Evolutionary conservation across 2,113 vertebrate species (phyloP), one percentile per base, ranked within the genome.

Genomic region (Anser brachyrhynchus): DNA sequence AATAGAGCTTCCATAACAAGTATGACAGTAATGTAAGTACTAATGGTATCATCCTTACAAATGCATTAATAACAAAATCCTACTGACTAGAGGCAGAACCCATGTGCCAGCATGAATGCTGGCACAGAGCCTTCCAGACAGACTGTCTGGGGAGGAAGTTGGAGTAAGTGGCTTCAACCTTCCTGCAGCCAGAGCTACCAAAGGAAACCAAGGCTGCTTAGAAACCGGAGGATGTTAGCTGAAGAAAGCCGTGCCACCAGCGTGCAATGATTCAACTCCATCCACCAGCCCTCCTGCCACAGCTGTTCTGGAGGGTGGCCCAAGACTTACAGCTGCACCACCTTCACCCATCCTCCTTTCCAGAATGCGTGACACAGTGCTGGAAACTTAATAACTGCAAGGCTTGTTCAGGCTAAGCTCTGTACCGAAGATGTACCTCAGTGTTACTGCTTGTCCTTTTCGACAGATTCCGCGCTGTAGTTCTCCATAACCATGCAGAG

Each of bases 91-190:
- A 74, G 75, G 11, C 85, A 84, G 90, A 93, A n/a, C 76, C 86
- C 69, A 26, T 51, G 86, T 87, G 95, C 88, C 92, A 93, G 89
- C 89, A 62, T 0, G n/a, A 93, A 72, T 80, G 43, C 95, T 90
- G 88, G 93, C 96, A 87, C 2, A 0, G 4, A 89, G 96, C 92
- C 86, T 89, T 65, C 87, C 89, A 96, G 93, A 96, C 95, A 96
- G 93, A 1, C 95, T 37, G 92, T 93, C 93, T 96, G 93, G 70
- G 80, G 61, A 94, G 96, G 95, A 94, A 96, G 90, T 1, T 52
- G 66, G 70, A 92, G 57, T 19, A 55, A 82, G 86, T 10, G 79
- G 80, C 83, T 90, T 54, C 77, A 75, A 22, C 52, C 73, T 57
- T 61, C 69, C 44, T 10, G 37, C 66, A 82, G 81, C 87, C 93